Evolutionary conservation across 2,888 invertebrate species (phyloP).

Genomic region (Adelphocoris suturalis): DNA sequence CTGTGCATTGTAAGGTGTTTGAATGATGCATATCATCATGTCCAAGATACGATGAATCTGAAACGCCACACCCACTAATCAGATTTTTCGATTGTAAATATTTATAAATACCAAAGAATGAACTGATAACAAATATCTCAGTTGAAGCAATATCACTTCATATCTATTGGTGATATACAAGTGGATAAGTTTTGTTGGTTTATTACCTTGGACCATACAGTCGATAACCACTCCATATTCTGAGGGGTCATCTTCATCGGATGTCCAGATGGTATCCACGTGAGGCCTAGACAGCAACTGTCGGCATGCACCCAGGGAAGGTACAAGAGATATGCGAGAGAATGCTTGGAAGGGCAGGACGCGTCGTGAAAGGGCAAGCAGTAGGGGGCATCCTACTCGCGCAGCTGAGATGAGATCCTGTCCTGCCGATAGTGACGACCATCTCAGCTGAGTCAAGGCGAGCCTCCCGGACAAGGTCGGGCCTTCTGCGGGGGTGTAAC

Average conservation of each 20-base stretch:
- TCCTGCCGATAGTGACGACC: constrained; percentile 32
- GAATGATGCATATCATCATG: too few species aligned
- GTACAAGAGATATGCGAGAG: not conserved
- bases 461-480: constrained; percentile 49
- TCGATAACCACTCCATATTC: constrained; percentile 18
- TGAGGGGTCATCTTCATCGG: not conserved
- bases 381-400: not conserved
- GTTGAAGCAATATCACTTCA: too few species aligned
- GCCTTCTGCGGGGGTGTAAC: constrained; percentile 3
- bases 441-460: constrained; percentile 38
- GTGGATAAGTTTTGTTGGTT: too few species aligned
- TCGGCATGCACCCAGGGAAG: not conserved
- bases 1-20: too few species aligned
- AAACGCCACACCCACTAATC: too few species aligned
- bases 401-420: not conserved
- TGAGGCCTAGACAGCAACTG: constrained; percentile 50
- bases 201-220: constrained; percentile 23
- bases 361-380: constrained; percentile 55
- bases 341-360: constrained; percentile 22
- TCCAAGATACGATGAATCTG: too few species aligned
- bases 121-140: too few species aligned
- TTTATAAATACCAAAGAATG: too few species aligned
- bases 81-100: too few species aligned
- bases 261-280: constrained; percentile 22
- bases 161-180: not conserved